A percentile compares a stretch with the other conserved stretches of the same genome.
These are phyloP conservation scores for Tachypleus tridentatus DNA, from an alignment of 1,140 invertebrate genomes.

Conservation along the genomic window DNA sequence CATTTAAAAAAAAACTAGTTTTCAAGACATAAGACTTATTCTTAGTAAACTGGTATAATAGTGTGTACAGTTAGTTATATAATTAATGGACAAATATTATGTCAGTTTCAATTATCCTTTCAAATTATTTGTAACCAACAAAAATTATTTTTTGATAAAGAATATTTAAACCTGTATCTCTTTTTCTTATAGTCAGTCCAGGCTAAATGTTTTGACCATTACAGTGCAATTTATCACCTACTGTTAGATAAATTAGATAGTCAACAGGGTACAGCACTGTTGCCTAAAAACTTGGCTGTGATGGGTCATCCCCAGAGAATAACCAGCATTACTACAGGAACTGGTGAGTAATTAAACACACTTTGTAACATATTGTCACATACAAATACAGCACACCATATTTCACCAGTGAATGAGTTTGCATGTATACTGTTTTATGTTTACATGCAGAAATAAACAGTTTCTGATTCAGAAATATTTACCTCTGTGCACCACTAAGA, in stretches of 20 bases:
- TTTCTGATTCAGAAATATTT: too few relatives aligned
- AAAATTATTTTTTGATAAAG: constrained; percentile 1
- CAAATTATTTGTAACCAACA: not conserved
- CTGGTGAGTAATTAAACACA: constrained; percentile 29
- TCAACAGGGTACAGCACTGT: constrained; percentile 30
- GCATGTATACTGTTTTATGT: too few relatives aligned
- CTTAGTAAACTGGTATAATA: too few relatives aligned
- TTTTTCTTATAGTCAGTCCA: constrained; percentile 52
- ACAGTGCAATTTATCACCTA: constrained; percentile 92
- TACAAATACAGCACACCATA: too few relatives aligned
- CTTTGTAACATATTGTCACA: not conserved
- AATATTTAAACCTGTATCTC: constrained; percentile 7
- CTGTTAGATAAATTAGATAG: constrained; percentile 61
- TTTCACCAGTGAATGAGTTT: too few relatives aligned
- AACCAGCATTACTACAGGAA: constrained; percentile 53
- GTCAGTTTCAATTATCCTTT: too few relatives aligned
- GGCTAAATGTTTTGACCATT: constrained; percentile 82
- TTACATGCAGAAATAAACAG: too few relatives aligned
- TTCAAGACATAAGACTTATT: too few relatives aligned
- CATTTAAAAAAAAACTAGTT: too few relatives aligned
- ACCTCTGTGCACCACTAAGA: too few relatives aligned
- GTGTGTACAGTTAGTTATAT: too few relatives aligned
- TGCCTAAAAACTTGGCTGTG: constrained; percentile 34
- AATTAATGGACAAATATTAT: too few relatives aligned
- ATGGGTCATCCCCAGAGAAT: constrained; percentile 34